Percentiles rank a stretch among this genome's conserved stretches.
Evolutionary conservation across 2,888 invertebrate species (phyloP).

Genomic region (Morpho achilles): DNA sequence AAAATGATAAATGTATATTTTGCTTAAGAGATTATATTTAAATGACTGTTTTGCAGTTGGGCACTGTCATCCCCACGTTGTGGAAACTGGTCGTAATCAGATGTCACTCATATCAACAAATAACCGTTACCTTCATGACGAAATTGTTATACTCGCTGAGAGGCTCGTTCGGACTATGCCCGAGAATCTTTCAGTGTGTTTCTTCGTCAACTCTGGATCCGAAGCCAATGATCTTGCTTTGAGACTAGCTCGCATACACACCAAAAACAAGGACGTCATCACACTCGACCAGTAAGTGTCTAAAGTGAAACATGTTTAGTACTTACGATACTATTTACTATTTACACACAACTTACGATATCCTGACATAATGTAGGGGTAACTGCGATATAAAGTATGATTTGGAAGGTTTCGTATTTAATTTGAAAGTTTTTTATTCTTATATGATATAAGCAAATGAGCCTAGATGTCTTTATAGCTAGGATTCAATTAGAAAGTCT

Average conservation of each 20-base stretch:
- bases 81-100: constrained; percentile 93
- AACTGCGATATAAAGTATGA: too few relatives aligned
- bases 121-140: constrained; percentile 97
- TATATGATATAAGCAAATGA: too few relatives aligned
- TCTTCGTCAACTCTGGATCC: constrained; percentile 98
- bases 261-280: constrained; percentile 92
- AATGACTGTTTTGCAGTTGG: constrained; percentile 84
- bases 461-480: too few relatives aligned
- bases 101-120: constrained; percentile 96
- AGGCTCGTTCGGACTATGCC: constrained; percentile 91
- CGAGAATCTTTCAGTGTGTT: constrained; percentile 91
- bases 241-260: constrained; percentile 92
- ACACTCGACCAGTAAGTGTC: constrained; percentile 96
- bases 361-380: too few relatives aligned
- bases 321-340: too few relatives aligned
- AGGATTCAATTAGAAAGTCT: too few relatives aligned
- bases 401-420: too few relatives aligned
- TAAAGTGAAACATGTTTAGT: not conserved
- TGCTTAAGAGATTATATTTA: not conserved
- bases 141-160: constrained; percentile 94
- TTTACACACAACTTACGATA: too few relatives aligned
- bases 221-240: constrained; percentile 99
- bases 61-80: constrained; percentile 97
- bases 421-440: too few relatives aligned
- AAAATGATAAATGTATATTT: too few relatives aligned